Evolutionary conservation across 2,888 invertebrate species (phyloP).

Genomic region (Rapana venosa): DNA sequence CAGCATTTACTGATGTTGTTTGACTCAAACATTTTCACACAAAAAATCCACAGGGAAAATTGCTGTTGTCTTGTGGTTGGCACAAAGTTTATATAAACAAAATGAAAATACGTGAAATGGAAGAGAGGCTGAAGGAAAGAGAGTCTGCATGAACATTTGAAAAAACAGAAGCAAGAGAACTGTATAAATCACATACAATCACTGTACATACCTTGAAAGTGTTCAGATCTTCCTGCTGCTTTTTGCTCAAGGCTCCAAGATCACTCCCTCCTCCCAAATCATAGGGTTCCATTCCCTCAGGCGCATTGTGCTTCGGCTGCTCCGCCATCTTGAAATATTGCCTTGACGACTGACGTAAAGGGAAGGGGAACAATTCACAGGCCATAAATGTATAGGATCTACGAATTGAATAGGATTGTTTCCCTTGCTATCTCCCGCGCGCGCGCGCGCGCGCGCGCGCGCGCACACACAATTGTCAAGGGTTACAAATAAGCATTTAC

Average conservation of each 20-base stretch:
- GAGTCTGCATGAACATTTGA: background rate
- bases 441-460: too few species aligned
- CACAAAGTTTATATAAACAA: background rate
- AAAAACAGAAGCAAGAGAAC: background rate
- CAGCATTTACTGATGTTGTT: too few species aligned
- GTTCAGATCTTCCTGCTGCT: slow-evolving; percentile 76
- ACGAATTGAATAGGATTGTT: background rate
- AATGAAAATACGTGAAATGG: background rate
- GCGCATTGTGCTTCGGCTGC: slow-evolving; percentile 72
- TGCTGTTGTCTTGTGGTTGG: too few species aligned
- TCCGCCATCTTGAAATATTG: slow-evolving; percentile 67
- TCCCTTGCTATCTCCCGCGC: background rate
- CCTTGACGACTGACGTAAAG: slow-evolving; percentile 41
- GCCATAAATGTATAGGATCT: too few species aligned
- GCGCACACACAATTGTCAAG: too few species aligned
- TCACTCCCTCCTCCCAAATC: slow-evolving; percentile 73
- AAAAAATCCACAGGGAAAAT: too few species aligned
- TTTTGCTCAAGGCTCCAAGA: slow-evolving; percentile 75
- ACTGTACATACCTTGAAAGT: slow-evolving; percentile 72
- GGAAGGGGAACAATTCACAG: background rate
- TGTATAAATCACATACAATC: background rate
- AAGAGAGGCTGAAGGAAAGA: too few species aligned
- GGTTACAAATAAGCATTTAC: too few species aligned
- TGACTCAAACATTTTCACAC: too few species aligned
- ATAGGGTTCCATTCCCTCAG: slow-evolving; percentile 77